Percentiles rank a stretch among this genome's conserved stretches.
phyloP scores from a whole-genome alignment of 1,140 invertebrate genomes.

The Psix sp. region DNA sequence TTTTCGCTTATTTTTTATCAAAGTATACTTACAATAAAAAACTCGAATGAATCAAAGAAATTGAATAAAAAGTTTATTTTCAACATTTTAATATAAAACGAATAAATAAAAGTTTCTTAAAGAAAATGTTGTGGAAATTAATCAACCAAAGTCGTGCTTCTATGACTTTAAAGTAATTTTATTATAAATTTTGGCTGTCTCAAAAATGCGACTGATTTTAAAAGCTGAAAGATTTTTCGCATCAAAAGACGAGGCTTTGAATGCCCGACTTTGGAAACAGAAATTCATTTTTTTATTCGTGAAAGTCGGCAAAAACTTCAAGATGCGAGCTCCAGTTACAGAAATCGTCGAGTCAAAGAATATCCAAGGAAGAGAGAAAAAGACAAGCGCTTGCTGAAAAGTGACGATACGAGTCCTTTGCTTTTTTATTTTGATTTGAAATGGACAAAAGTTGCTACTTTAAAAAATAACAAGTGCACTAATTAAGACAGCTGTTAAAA shows the following conservation, averaged over 20 bases:
- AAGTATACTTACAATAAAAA: no score
- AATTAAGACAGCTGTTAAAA: constrained; percentile 21
- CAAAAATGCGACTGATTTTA: not conserved
- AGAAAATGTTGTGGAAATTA: no score
- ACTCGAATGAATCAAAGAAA: no score
- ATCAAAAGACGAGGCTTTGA: constrained; percentile 19
- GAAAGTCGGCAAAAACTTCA: constrained; percentile 28
- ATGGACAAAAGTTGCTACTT: constrained; percentile 16
- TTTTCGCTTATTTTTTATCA: no score
- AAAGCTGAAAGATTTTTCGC: constrained; percentile 22
- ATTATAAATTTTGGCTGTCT: no score
- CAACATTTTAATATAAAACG: no score
- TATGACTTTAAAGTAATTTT: no score
- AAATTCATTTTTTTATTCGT: constrained; percentile 31
- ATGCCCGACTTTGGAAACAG: constrained; percentile 18
- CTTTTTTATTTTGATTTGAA: constrained; percentile 22
- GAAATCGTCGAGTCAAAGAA: constrained; percentile 38
- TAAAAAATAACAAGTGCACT: constrained; percentile 14
- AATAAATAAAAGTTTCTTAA: no score
- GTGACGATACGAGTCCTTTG: constrained; percentile 12
- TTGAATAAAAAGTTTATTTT: no score
- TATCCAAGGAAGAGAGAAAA: constrained; percentile 16
- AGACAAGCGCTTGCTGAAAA: constrained; percentile 21
- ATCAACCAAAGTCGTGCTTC: no score
- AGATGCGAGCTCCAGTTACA: constrained; percentile 31